phyloP scores from a whole-genome alignment of 1,140 invertebrate genomes.

The Epicauta chinensis region DNA sequence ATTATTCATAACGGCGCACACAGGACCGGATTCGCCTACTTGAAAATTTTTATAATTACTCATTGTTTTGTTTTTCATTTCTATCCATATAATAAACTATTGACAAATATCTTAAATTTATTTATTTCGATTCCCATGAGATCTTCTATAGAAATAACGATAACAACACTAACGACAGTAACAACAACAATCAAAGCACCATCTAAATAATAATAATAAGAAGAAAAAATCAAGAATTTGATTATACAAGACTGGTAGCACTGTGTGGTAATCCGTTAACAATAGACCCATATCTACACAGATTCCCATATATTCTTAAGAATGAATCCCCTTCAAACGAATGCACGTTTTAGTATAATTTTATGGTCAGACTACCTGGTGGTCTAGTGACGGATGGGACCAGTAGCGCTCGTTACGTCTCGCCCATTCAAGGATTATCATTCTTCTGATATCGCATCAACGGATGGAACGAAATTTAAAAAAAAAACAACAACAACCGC shows the following conservation, averaged over 20 bases:
- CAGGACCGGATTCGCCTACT: slow-evolving; percentile 1
- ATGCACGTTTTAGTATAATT: slow-evolving; percentile 43
- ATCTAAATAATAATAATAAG: too few species aligned
- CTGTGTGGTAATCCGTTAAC: slow-evolving; percentile 34
- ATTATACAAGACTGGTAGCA: slow-evolving; percentile 37
- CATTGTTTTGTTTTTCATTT: too few species aligned
- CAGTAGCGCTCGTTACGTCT: slow-evolving; percentile 34
- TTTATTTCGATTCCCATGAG: too few species aligned
- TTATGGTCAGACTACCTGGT: slow-evolving; percentile 38
- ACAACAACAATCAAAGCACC: too few species aligned
- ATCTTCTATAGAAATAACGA: too few species aligned
- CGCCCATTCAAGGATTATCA: slow-evolving; percentile 39
- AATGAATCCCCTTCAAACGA: slow-evolving; percentile 30
- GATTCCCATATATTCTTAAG: slow-evolving; percentile 39
- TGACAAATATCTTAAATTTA: too few species aligned
- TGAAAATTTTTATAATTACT: too few species aligned
- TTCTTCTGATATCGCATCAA: slow-evolving; percentile 34
- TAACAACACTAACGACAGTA: too few species aligned
- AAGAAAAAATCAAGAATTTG: too few species aligned
- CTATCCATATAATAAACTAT: too few species aligned
- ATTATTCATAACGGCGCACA: slow-evolving; percentile 30
- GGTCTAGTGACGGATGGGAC: slow-evolving; percentile 39
- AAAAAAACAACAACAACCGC: slow-evolving; percentile 3
- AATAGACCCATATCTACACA: slow-evolving; percentile 39
- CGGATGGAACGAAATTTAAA: slow-evolving; percentile 1